Conservation (phyloP, 2,888 invertebrate genomes). For the Drosophila neoperkinsi region DNA sequence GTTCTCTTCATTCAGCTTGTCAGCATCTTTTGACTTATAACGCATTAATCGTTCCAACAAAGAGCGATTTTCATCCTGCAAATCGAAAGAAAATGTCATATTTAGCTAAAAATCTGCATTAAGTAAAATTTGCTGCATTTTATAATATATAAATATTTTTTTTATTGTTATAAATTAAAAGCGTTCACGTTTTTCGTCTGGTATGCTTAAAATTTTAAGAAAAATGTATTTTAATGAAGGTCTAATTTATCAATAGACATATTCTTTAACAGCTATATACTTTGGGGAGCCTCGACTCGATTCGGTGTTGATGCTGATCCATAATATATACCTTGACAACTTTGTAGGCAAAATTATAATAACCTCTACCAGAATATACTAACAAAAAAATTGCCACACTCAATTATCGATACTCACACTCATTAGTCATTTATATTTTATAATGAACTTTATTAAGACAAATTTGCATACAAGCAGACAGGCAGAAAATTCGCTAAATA, state of each 20-base stretch:
- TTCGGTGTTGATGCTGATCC: background rate
- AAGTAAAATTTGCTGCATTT: background rate
- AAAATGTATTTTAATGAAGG: background rate
- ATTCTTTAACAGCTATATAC: background rate
- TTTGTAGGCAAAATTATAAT: background rate
- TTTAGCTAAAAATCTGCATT: background rate
- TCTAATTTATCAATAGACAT: background rate
- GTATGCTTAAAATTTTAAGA: background rate
- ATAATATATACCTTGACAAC: background rate
- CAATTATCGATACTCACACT: background rate
- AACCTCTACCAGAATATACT: background rate
- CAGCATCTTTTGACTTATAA: conserved; percentile 97
- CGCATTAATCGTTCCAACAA: conserved; percentile 94
- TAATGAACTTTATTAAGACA: background rate
- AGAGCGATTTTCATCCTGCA: conserved; percentile 94
- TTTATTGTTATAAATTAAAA: background rate
- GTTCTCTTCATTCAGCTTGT: conserved; percentile 98
- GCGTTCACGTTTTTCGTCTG: background rate
- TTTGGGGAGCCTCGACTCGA: background rate
- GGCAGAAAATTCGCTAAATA: background rate
- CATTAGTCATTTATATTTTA: background rate
- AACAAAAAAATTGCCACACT: background rate
- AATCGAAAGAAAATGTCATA: conserved; percentile 63
- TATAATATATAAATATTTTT: background rate
- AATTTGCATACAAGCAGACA: background rate